Evolutionary conservation across 23 tunicate genomes (phyloP), one percentile per base, ranked within the genome.

Genomic region (Trididemnum clinides): DNA sequence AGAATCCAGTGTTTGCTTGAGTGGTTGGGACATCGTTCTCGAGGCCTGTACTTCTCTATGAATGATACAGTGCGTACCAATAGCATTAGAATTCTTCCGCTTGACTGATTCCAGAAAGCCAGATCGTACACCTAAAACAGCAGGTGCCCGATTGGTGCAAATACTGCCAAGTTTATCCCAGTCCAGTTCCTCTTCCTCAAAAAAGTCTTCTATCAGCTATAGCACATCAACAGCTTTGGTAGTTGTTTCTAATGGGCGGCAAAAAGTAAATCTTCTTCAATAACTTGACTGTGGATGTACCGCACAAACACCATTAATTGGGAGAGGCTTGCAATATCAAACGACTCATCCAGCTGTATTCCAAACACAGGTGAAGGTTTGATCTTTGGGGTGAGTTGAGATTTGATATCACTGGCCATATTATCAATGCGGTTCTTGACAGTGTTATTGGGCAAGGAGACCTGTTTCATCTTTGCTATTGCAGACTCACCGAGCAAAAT

Each of bases 271-370:
- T 73, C 80, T 73, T 73, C 57, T 30, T 37, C 80, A 36, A 74
- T 84, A 84, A 50, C 26, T 73, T 84, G 33, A 31, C 39, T 51
- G 88, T 70, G 83, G 34, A 78, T 51, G 28, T 78, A 82, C 21
- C 86, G 86, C 30, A 82, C 86, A 70, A 82, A 82, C 80, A 82
- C 86, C 86, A 82, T 73, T 39, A 73, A 20, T 73, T 73, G 57
- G 29, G 57, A 73, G 64, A 84, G 28, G 65, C 74, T 84, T 31
- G 64, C 88, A 34, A 30, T 5, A 84, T 84, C 88, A 71, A 84
- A 82, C 82, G 88, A 84, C 64, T 84, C 88, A 71, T 72, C 82
- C 36, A 84, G 81, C 73, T 84, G 88, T 84, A 84, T 72, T 84
- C 80, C 88, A 71, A 84, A 84, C 65, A 78, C 73, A 39, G 88